Conservation (phyloP, 2,888 invertebrate species). For the Euzophera pinguis region DNA sequence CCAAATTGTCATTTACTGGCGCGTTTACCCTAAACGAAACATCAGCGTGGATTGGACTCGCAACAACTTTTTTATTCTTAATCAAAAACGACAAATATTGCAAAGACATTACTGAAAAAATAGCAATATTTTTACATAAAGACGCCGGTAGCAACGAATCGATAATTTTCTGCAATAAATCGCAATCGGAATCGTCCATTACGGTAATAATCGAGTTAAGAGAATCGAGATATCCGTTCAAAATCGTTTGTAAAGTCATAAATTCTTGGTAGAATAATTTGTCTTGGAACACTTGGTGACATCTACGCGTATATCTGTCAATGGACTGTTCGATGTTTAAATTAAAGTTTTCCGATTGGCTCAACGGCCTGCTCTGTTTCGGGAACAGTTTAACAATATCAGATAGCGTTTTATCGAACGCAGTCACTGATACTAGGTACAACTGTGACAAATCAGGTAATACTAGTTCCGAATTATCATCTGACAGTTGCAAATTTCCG, state of each 20-base stretch:
- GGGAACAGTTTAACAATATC: slow-evolving; percentile 66
- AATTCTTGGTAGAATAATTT: slow-evolving; percentile 72
- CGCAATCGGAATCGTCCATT: slow-evolving; percentile 63
- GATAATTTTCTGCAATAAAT: slow-evolving; percentile 64
- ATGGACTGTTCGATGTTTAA: slow-evolving; percentile 64
- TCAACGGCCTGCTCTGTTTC: slow-evolving; percentile 67
- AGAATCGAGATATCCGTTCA: slow-evolving; percentile 53
- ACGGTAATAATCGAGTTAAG: slow-evolving; percentile 46
- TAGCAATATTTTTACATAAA: slow-evolving; percentile 56
- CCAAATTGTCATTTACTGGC: slow-evolving; percentile 51
- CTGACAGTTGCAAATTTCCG: slow-evolving; percentile 60
- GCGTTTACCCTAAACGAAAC: slow-evolving; percentile 58
- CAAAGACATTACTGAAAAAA: slow-evolving; percentile 65
- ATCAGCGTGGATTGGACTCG: slow-evolving; percentile 62
- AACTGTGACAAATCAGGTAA: slow-evolving; percentile 60
- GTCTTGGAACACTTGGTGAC: slow-evolving; percentile 74
- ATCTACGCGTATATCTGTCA: slow-evolving; percentile 68
- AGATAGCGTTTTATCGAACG: slow-evolving; percentile 58
- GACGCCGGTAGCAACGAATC: slow-evolving; percentile 55
- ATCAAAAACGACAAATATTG: slow-evolving; percentile 73
- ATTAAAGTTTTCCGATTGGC: slow-evolving; percentile 71
- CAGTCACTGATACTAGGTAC: slow-evolving; percentile 44
- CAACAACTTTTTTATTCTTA: slow-evolving; percentile 70
- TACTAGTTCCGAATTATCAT: slow-evolving; percentile 55
- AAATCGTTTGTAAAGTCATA: slow-evolving; percentile 53